phyloP scores from a whole-genome alignment of 2,888 invertebrate species.

The Villa cingulata region DNA sequence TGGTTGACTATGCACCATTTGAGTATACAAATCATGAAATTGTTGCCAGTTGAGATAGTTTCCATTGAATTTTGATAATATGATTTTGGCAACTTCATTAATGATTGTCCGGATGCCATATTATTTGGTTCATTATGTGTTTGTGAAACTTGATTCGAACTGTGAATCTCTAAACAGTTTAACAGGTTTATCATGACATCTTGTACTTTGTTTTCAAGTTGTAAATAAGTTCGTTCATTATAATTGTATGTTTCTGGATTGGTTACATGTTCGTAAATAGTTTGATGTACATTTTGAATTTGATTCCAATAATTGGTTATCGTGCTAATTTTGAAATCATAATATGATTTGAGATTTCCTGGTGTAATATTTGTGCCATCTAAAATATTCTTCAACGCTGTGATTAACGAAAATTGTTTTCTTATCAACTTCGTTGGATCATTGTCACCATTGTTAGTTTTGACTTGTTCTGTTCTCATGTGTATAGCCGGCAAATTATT shows the following conservation, averaged over 20 bases:
- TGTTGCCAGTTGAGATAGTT: not conserved
- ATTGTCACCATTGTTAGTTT: not conserved
- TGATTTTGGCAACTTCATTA: not conserved
- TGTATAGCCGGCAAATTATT: not conserved
- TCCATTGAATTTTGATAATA: not conserved
- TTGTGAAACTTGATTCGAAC: not conserved
- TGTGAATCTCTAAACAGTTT: not conserved
- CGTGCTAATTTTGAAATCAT: not conserved
- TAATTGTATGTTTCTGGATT: not conserved
- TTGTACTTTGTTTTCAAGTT: too few relatives aligned
- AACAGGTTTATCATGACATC: not conserved
- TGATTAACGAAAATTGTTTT: too few relatives aligned
- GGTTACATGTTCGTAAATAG: too few relatives aligned
- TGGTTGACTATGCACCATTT: not conserved
- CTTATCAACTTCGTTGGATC: too few relatives aligned
- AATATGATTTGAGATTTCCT: not conserved
- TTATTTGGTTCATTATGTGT: not conserved
- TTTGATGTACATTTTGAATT: not conserved
- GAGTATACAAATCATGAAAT: not conserved
- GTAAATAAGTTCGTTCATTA: not conserved
- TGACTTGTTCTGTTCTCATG: not conserved
- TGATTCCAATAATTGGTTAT: not conserved
- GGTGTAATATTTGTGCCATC: too few relatives aligned
- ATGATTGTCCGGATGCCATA: not conserved
- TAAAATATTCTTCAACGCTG: too few relatives aligned